A percentile compares a stretch with the other conserved stretches of the same genome.
phyloP scores from a whole-genome alignment of 1,140 invertebrate genomes.

The Drosophila malerkotliana region DNA sequence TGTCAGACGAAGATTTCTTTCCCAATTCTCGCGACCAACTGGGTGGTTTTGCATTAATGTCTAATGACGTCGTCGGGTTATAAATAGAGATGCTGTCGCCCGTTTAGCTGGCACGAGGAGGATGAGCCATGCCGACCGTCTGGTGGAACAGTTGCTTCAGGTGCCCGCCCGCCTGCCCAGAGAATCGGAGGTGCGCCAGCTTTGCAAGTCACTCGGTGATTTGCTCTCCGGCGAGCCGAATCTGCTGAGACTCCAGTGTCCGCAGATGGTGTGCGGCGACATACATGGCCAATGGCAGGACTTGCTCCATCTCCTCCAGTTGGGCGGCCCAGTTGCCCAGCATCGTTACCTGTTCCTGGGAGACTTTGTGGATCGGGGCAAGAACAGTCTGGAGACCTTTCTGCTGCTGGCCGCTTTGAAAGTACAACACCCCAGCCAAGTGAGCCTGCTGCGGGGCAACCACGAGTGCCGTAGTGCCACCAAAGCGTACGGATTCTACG shows the following conservation, averaged over 20 bases:
- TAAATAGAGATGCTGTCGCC: conserved; percentile 33
- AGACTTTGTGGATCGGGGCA: conserved; percentile 99
- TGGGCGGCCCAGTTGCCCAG: conserved; percentile 98
- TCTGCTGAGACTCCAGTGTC: conserved; percentile 98
- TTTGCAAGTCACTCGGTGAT: conserved; percentile 99
- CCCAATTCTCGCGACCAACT: conserved; percentile 9
- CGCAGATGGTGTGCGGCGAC: conserved; percentile 99
- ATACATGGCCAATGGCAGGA: conserved; percentile 99
- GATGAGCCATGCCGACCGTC: conserved; percentile 37
- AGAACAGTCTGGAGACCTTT: conserved; percentile 99
- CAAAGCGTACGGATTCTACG: conserved; percentile 99
- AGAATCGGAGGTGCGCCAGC: conserved; percentile 98
- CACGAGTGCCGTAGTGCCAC: conserved; percentile 99
- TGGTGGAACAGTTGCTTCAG: conserved; percentile 29
- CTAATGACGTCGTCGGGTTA: conserved; percentile 23
- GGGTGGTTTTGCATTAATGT: conserved; percentile 12
- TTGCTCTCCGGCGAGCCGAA: conserved; percentile 99
- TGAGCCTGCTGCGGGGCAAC: conserved; percentile 98
- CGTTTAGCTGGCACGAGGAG: conserved; percentile 10
- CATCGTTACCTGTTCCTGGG: conserved; percentile 99
- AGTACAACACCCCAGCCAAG: conserved; percentile 99
- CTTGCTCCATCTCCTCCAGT: conserved; percentile 99
- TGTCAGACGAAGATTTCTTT: conserved; percentile 7
- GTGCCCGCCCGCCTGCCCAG: conserved; percentile 86
- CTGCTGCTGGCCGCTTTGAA: conserved; percentile 97